Base-by-base conservation (phyloP, 2,797 vertebrate species). In the Alfaro cultratus region DNA sequence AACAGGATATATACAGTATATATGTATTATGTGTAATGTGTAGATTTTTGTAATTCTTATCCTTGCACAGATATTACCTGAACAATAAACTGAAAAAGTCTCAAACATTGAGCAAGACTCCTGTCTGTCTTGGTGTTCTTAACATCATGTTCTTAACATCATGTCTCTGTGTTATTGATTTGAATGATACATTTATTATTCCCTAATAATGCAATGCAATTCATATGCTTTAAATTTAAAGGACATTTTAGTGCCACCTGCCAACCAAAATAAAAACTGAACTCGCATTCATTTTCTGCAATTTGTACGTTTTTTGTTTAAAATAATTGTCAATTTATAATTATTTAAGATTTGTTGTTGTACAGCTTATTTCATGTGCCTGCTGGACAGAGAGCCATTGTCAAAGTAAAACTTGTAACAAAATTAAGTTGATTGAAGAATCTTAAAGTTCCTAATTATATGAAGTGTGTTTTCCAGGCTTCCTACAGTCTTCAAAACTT, bases 11-110 rank as follows among this genome's bases (percentile, higher is more conserved):
- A 94, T 92, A 18, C 26, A 16, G 67, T 70, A 70, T 70, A 43
- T 43, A 39, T 67, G 23, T 68, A 41, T 43, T 70, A 71, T 71
- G 12, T 94, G 92, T 94, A 90, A 93, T 95, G 88, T 92, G 81
- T 94, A 93, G 92, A 91, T 95, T 95, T 95, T 95, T 94, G 91
- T 94, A 93, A 94, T 92, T 92, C 88, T 86, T 93, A 93, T 91
- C 93, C 91, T 94, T 93, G 94, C 92, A 94, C 95, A 94, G 88
- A 90, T 76, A 92, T 91, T 94, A 92, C 92, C 91, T 82, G 87
- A 91, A 91, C 83, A 95, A 93, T 94, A 94, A 93, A 94, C 87
- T 57, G 31, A 79, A 89, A 75, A 92, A 93, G 92, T 76, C 46
- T 90, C 71, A 77, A 11, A 76, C 51, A 77, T 70, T 72, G 46